Evolutionary conservation across 2,888 invertebrate species (phyloP), one percentile per base, ranked within the genome.

Genomic region (Maniola hyperantus): DNA sequence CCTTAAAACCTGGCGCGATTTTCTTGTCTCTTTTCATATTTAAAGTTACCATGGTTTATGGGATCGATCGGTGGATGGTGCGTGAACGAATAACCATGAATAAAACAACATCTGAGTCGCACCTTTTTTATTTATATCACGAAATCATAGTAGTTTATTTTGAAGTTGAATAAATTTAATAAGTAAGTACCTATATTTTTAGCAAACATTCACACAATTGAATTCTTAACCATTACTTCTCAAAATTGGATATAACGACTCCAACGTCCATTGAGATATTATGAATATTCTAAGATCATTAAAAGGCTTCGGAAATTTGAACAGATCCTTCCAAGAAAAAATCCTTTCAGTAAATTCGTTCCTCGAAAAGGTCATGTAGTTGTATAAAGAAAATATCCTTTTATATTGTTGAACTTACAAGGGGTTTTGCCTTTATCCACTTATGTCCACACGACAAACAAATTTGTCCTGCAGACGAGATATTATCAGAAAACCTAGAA

Each of bases 401-500:
- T 50, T 39, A 60, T 61, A 57, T 67, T 42, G 63, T 48, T 51
- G 15, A 50, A 54, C 34, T 67, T 65, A 64, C 55, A 70, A 63
- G 65, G 54, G 59, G 59, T 55, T 59, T 64, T 36, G 42, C 57
- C 67, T 64, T 61, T 44, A 70, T 61, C 64, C 66, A 66, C 48
- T 67, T 73, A 71, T 83, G 79, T 80, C 83, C 76, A 79, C 79
- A 82, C 85, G 83, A 82, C 81, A 83, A 79, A 83, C 84, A 85
- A 89, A 90, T 90, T 89, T 89, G 89, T 89, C 87, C 82, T 76
- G n/a, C n/a, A n/a, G 84, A 85, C 83, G 81, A 87, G 89, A 90
- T 89, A 85, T 85, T 85, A 89, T 90, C 90, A 64, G 83, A 83
- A 83, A 79, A 75, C 78, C 74, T 71, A 72, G 69, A 64, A 73